Evolutionary conservation across 2,888 invertebrate genomes (phyloP), one percentile per base, ranked within the genome.

Genomic region (Rhagonycha fulva): DNA sequence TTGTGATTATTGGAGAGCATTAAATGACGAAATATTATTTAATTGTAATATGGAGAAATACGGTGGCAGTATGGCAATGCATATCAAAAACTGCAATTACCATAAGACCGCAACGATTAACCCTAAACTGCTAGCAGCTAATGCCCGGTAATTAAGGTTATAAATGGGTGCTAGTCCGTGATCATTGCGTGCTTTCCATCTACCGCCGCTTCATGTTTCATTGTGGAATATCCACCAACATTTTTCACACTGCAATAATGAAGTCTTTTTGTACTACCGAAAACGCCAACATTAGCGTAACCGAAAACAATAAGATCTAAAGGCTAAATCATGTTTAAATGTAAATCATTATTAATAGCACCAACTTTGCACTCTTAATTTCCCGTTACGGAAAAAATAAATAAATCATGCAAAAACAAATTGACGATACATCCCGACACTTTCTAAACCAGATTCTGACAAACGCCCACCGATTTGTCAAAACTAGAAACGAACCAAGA

Each of bases 121-220:
- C 70, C 75, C 75, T 67, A 74, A 77, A 75, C 76, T 73, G 78
- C 72, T 76, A 69, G 71, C 72, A 72, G 75, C 74, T 78, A 78
- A 78, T 78, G 71, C 70, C 69, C 76, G 76, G 76, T 76, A 76
- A 78, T 78, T 78, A 78, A 78, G 76, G 76, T 76, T 78, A 78
- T 78, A 76, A 78, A 78, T 78, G 78, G 74, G 78, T 74, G 78
- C 78, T 69, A 74, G 76, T 77, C 75, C 70, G 77, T 70, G 75
- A 75, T 77, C 75, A 77, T 77, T 75, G 75, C 77, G 73, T 77
- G 77, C 75, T 69, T 77, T 75, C 77, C 74, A 72, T 72, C 72
- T 72, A 75, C 61, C 69, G 62, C 62, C 75, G 77, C 72, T 75
- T 73, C 75, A 75, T 75, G 72, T 77, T 77, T 75, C 75, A 75